Conservation (phyloP, 2,797 vertebrate genomes). For the Thunnus albacares region DNA sequence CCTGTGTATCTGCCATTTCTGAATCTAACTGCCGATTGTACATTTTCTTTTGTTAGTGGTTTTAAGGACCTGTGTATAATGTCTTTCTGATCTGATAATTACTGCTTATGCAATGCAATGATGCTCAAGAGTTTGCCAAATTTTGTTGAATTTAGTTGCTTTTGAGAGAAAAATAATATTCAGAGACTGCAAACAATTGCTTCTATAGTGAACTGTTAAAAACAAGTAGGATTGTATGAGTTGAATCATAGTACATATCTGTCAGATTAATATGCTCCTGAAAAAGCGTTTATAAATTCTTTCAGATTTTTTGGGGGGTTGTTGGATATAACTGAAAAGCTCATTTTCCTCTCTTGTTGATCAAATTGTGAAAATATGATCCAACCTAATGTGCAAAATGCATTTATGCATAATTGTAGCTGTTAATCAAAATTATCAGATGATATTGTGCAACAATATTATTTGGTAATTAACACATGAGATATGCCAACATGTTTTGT, state of each 20-base stretch:
- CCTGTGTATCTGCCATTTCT: slow-evolving; percentile 79
- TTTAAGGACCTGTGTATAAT: slow-evolving; percentile 72
- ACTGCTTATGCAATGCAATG: slow-evolving; percentile 79
- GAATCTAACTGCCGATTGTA: slow-evolving; percentile 84
- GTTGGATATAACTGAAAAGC: slow-evolving; percentile 54
- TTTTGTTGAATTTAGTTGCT: slow-evolving; percentile 68
- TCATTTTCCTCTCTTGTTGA: slow-evolving; percentile 66
- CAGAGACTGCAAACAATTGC: slow-evolving; percentile 65
- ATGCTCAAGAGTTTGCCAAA: slow-evolving; percentile 76
- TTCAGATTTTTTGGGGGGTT: slow-evolving; percentile 47
- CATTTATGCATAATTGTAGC: slow-evolving; percentile 71
- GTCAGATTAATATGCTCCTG: slow-evolving; percentile 55
- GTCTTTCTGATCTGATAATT: slow-evolving; percentile 71
- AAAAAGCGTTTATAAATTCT: slow-evolving; percentile 65
- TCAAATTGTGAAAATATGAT: slow-evolving; percentile 55
- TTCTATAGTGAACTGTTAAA: slow-evolving; percentile 65
- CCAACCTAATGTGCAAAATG: slow-evolving; percentile 51
- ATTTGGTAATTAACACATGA: slow-evolving; percentile 54
- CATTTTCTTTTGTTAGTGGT: slow-evolving; percentile 74
- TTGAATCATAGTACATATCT: slow-evolving; percentile 62
- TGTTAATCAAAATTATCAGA: slow-evolving; percentile 57
- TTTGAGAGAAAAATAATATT: slow-evolving; percentile 60
- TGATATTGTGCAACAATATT: slow-evolving; percentile 61
- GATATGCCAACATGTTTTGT: slow-evolving; percentile 54
- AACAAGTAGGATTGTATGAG: slow-evolving; percentile 59